Percentiles rank a stretch among this genome's conserved stretches.
Evolutionary conservation across 2,113 vertebrate species (phyloP).

Genomic region (Platichthys flesus): DNA sequence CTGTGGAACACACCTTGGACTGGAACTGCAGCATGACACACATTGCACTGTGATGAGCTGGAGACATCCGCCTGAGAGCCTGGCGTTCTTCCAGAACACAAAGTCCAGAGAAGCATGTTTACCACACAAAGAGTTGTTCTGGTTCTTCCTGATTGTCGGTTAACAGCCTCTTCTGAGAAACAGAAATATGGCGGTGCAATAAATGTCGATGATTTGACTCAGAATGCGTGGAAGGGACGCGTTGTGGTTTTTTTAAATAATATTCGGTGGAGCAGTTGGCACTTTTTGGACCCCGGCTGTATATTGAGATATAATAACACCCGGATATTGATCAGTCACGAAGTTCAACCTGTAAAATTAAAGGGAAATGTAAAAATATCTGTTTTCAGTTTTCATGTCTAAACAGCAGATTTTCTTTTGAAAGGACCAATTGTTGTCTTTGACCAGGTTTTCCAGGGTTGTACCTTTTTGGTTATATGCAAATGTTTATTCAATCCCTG

Average conservation of each 20-base stretch:
- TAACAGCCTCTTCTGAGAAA: not conserved
- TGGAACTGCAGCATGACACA: slow-evolving; percentile 35
- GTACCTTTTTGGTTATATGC: slow-evolving; percentile 8
- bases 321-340: slow-evolving; percentile 14
- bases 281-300: not conserved
- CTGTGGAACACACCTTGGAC: slow-evolving; percentile 37
- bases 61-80: slow-evolving; percentile 33
- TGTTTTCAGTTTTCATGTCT: not conserved
- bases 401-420: slow-evolving; percentile 21
- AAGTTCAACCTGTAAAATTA: slow-evolving; percentile 30
- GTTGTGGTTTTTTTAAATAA: not conserved
- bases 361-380: not conserved
- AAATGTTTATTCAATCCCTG: slow-evolving; percentile 10
- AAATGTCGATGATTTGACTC: slow-evolving; percentile 11
- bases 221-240: not conserved
- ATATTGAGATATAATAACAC: not conserved
- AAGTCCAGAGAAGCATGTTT: not conserved
- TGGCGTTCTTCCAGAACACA: not conserved
- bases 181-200: not conserved
- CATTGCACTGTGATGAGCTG: slow-evolving; percentile 9
- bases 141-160: not conserved
- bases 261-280: not conserved
- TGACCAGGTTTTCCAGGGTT: slow-evolving; percentile 38
- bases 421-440: slow-evolving; percentile 6
- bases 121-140: not conserved